Base-by-base conservation (phyloP, 2,113 vertebrate genomes). In the Haemorhous mexicanus region DNA sequence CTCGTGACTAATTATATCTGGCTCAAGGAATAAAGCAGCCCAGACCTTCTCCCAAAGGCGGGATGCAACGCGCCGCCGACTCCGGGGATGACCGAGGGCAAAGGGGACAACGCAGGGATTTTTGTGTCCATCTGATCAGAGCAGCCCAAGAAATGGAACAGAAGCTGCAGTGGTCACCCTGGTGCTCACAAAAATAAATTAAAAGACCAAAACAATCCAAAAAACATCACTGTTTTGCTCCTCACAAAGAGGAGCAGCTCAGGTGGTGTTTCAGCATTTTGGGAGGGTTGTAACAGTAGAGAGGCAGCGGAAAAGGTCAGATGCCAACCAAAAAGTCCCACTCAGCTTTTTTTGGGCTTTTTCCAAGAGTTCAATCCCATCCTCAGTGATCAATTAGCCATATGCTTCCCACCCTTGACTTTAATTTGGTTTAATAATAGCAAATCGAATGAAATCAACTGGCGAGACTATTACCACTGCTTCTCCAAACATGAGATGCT, bases 61-160 rank as follows among this genome's bases (percentile, higher is more conserved):
- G 63, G 78, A 59, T 6, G 81, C 41, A 23, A 50, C 15, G 1
- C 0, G 0, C 68, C 4, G 6, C 30, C 1, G 9, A 4, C 43
- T n/a, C 72, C 6, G 0, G 84, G n/a, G 2, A 4, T 0, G 18
- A 43, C 39, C 0, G 0, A 20, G 0, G 0, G 80, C 23, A 13
- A 32, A 62, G 61, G 0, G 2, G 32, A 2, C 6, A 30, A 37
- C 0, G 0, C 12, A 1, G 66, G 74, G 46, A 49, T 79, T n/a
- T 22, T n/a, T 7, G 19, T 8, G 28, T 19, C 10, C 55, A 2
- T 13, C 85, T 32, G 4, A 44, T 13, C 59, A 32, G 49, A 73
- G 72, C 30, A 44, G 63, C 64, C 41, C 30, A 17, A 58, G 6
- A 56, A 93, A 39, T 2, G 5, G 46, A 63, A 76, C 19, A 49